These are phyloP conservation scores for Protomyctophum bolini DNA, from an alignment of 2,113 vertebrate genomes.

Conservation along the genomic window DNA sequence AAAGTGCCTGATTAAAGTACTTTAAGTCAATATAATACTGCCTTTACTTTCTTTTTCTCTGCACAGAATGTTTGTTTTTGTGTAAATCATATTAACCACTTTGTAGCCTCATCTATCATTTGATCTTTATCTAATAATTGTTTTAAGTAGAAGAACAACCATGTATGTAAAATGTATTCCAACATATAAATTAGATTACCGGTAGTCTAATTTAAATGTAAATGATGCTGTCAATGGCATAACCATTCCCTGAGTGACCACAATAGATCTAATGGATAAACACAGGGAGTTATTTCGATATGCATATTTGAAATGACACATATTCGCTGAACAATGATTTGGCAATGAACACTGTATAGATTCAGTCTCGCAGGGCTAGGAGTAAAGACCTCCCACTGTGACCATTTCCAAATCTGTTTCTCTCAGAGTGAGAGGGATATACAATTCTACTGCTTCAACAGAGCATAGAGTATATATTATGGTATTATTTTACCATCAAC, in stretches of 20 bases:
- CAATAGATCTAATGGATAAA: conserved; percentile 31
- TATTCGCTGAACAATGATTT: background rate
- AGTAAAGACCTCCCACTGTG: background rate
- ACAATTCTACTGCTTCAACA: background rate
- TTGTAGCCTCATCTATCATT: too few relatives aligned
- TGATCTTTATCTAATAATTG: too few relatives aligned
- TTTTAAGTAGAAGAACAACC: too few relatives aligned
- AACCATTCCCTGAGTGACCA: conserved; percentile 1
- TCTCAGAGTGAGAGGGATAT: background rate
- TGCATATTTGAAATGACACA: conserved; percentile 37
- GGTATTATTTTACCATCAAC: conserved; percentile 4
- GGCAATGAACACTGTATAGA: background rate
- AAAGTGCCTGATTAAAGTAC: conserved; percentile 80
- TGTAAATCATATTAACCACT: too few relatives aligned
- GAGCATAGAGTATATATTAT: background rate
- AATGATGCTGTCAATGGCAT: too few relatives aligned
- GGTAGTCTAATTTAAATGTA: too few relatives aligned
- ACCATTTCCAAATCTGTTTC: background rate
- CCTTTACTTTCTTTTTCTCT: conserved; percentile 17
- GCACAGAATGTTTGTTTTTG: background rate
- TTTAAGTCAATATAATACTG: conserved; percentile 37
- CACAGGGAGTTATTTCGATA: conserved; percentile 39
- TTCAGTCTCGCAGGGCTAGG: background rate
- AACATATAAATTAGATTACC: too few relatives aligned
- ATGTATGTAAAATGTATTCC: too few relatives aligned